Conservation (phyloP, 2,888 invertebrate species). For the Heliothis peltigera region DNA sequence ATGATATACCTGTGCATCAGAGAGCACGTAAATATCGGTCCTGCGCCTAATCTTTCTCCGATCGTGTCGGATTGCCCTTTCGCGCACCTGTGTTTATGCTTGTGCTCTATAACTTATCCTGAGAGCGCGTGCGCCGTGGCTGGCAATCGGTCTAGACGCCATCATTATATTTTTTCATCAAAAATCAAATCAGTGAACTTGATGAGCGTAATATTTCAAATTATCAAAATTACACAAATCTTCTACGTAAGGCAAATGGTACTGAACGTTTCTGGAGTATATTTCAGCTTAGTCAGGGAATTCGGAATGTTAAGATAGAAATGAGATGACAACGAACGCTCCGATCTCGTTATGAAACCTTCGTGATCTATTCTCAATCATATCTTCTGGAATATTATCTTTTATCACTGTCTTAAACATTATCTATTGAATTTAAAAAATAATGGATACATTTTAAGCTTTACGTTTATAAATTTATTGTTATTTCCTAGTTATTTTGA, state of each 20-base stretch:
- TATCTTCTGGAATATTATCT: constrained; percentile 25
- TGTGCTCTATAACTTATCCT: too few relatives aligned
- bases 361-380: constrained; percentile 40
- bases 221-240: background rate
- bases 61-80: too few relatives aligned
- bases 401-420: constrained; percentile 32
- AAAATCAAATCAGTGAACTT: background rate
- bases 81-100: too few relatives aligned
- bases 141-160: too few relatives aligned
- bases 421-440: too few relatives aligned
- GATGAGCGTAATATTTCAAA: background rate
- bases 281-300: constrained; percentile 19
- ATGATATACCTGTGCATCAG: too few relatives aligned
- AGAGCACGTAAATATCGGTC: too few relatives aligned
- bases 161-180: background rate
- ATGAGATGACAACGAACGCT: constrained; percentile 32
- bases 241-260: constrained; percentile 1
- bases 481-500: too few relatives aligned
- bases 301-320: constrained; percentile 17
- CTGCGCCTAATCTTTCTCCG: too few relatives aligned
- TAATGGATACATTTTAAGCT: too few relatives aligned
- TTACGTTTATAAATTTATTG: too few relatives aligned
- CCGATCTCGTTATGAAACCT: constrained; percentile 21
- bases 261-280: constrained; percentile 1
- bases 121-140: too few relatives aligned